Percentiles rank a stretch among this genome's conserved stretches.
Conservation (phyloP, 2,113 vertebrate genomes). For the Connochaetes taurinus region DNA sequence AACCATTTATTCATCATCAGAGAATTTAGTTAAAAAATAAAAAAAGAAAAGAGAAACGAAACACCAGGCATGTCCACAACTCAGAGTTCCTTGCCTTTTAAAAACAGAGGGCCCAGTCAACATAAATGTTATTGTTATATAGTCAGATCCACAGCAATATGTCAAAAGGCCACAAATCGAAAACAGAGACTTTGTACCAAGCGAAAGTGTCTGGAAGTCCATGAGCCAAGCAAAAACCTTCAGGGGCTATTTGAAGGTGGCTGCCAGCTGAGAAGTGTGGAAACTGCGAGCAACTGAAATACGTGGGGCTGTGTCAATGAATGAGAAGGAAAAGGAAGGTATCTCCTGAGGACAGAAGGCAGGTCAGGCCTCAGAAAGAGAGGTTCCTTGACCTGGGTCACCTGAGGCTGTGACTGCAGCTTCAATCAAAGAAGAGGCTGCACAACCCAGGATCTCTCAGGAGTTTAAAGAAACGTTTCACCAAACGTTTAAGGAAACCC, state of each 20-base stretch:
- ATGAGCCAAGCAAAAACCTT: not conserved
- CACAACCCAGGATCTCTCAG: not conserved
- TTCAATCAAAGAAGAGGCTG: not conserved
- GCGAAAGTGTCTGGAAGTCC: not conserved
- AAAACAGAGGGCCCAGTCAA: not conserved
- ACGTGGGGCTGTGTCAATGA: not conserved
- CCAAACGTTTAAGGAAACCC: not conserved
- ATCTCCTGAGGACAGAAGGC: not conserved
- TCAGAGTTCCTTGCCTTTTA: not conserved
- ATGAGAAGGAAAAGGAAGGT: not conserved
- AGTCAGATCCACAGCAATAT: constrained; percentile 1
- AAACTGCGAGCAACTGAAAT: not conserved
- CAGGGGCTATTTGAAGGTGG: not conserved
- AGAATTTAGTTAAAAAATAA: not conserved
- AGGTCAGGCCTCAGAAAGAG: not conserved
- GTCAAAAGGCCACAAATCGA: constrained; percentile 32
- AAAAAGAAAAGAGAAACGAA: not conserved
- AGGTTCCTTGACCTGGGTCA: not conserved
- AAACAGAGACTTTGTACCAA: not conserved
- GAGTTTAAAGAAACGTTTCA: not conserved
- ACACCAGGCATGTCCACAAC: not conserved
- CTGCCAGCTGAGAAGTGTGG: not conserved
- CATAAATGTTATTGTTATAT: constrained; percentile 13
- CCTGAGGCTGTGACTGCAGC: not conserved
- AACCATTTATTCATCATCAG: not conserved